Evolutionary conservation across 2,888 invertebrate genomes (phyloP).

Genomic region (Drosophila eohydei): DNA sequence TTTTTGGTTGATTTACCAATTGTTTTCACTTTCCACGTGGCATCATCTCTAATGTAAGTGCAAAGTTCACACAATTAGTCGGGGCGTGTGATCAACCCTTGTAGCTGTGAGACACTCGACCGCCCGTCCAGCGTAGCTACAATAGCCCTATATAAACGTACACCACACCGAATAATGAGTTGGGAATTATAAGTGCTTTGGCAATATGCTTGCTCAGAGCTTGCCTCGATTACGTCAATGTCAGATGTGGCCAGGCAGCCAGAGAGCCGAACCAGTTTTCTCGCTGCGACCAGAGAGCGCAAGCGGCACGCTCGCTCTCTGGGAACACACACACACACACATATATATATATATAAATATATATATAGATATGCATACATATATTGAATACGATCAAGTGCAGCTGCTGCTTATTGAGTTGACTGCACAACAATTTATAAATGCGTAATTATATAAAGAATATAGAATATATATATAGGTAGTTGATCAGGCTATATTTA

Average conservation of each 20-base stretch:
- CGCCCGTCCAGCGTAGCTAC: slow-evolving; percentile 2
- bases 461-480: too few species aligned
- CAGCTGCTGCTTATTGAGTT: background rate
- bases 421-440: background rate
- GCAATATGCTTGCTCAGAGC: background rate
- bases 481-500: background rate
- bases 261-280: slow-evolving; percentile 1
- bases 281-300: background rate
- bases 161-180: slow-evolving; percentile 22
- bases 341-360: background rate
- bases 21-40: too few species aligned
- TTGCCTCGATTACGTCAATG: background rate
- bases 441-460: background rate
- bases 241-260: background rate
- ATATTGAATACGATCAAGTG: background rate
- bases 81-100: slow-evolving; percentile 46
- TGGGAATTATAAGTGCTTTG: slow-evolving; percentile 42
- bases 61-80: slow-evolving; percentile 37
- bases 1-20: too few species aligned
- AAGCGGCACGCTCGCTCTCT: background rate
- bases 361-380: too few species aligned
- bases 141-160: slow-evolving; percentile 13
- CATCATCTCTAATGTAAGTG: too few species aligned
- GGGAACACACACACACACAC: background rate
- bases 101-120: slow-evolving; percentile 42